These are phyloP conservation scores for Hippasteria phrygiana DNA, from an alignment of 53 echinoderm and acorn worm species.

Conservation along the genomic window DNA sequence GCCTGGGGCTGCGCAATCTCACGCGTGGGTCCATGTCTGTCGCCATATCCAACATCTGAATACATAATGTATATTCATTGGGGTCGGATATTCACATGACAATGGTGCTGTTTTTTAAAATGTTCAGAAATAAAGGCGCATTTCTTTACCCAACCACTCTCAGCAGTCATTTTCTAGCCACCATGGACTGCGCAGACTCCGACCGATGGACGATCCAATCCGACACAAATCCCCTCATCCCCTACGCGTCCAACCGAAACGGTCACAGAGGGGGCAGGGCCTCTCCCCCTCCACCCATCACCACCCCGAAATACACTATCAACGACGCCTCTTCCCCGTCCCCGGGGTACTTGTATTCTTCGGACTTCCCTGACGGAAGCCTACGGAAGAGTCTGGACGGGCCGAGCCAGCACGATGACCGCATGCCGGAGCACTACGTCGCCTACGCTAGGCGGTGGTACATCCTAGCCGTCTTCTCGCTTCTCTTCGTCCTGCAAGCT, in stretches of 20 bases:
- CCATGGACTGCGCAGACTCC: too few species aligned
- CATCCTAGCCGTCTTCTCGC: constrained; percentile 80
- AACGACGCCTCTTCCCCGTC: background rate
- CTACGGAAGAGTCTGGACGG: background rate
- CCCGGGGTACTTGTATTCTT: background rate
- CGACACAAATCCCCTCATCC: background rate
- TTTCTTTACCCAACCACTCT: too few species aligned
- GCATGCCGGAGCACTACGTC: background rate
- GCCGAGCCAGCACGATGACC: background rate
- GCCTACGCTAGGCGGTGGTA: constrained; percentile 86
- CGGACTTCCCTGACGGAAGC: background rate
- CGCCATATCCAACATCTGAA: too few species aligned
- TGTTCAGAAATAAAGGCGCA: background rate
- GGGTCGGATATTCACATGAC: too few species aligned
- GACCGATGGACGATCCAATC: background rate
- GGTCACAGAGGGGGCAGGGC: background rate
- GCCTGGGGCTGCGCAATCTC: too few species aligned
- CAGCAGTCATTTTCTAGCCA: too few species aligned
- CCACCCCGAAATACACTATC: background rate
- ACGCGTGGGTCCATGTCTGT: too few species aligned
- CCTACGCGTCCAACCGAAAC: background rate
- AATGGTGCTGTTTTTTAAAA: background rate
- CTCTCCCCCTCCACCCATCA: background rate
- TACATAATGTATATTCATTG: too few species aligned
- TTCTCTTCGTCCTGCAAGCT: constrained; percentile 70